Evolutionary conservation across 2,797 vertebrate species (phyloP).

Genomic region (Cossypha dichroa): DNA sequence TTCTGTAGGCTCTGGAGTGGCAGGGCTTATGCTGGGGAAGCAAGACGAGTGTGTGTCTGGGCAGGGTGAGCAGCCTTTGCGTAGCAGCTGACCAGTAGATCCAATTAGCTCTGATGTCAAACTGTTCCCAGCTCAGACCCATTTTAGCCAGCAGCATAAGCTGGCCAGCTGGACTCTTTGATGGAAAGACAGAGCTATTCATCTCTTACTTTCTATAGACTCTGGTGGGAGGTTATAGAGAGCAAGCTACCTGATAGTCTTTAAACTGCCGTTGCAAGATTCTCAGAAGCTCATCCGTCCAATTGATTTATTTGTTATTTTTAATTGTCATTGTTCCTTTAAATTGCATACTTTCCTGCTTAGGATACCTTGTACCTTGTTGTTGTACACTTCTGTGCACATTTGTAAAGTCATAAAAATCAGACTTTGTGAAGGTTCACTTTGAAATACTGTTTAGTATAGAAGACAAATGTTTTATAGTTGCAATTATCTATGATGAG

Average conservation of each 20-base stretch:
- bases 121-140: background rate
- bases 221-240: background rate
- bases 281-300: background rate
- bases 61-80: background rate
- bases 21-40: background rate
- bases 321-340: background rate
- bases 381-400: background rate
- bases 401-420: background rate
- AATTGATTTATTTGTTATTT: accelerated
- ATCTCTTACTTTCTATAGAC: background rate
- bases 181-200: background rate
- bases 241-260: background rate
- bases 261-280: background rate
- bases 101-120: background rate
- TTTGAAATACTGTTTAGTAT: background rate
- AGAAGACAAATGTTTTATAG: background rate
- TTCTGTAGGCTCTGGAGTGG: background rate
- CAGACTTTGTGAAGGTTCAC: background rate
- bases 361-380: background rate
- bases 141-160: background rate
- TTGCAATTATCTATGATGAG: background rate
- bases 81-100: background rate
- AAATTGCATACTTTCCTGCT: background rate
- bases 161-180: background rate
- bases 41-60: background rate